phyloP scores from a whole-genome alignment of 2,797 vertebrate species.

The Myripristis jacobus region DNA sequence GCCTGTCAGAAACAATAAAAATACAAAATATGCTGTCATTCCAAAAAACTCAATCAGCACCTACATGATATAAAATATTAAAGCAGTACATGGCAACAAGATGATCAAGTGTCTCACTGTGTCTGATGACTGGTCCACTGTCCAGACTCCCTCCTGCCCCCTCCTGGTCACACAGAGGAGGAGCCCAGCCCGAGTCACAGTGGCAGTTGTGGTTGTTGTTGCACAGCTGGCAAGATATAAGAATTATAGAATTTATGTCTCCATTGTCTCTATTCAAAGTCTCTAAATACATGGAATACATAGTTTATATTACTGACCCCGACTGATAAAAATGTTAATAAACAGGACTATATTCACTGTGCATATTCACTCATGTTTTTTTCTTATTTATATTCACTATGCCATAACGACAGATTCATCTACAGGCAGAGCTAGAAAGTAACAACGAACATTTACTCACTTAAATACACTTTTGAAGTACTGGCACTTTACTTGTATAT shows the following conservation, averaged over 20 bases:
- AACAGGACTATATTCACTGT: too few relatives aligned
- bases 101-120: conserved; percentile 77
- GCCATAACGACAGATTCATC: background rate
- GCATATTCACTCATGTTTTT: background rate
- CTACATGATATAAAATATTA: background rate
- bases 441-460: too few relatives aligned
- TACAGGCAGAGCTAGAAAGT: background rate
- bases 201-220: conserved; percentile 95
- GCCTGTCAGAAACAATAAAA: conserved; percentile 52
- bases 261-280: too few relatives aligned
- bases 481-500: too few relatives aligned
- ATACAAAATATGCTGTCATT: background rate
- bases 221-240: conserved; percentile 73
- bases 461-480: too few relatives aligned
- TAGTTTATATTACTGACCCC: too few relatives aligned
- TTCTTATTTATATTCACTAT: background rate
- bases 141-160: conserved; percentile 93
- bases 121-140: conserved; percentile 87
- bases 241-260: too few relatives aligned
- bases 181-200: conserved; percentile 91
- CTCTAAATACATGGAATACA: too few relatives aligned
- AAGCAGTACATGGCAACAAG: background rate
- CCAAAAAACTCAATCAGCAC: background rate
- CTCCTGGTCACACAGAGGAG: conserved; percentile 86
- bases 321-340: too few relatives aligned